Base-by-base conservation (phyloP, 2,113 vertebrate genomes). In the Pardalotus punctatus region DNA sequence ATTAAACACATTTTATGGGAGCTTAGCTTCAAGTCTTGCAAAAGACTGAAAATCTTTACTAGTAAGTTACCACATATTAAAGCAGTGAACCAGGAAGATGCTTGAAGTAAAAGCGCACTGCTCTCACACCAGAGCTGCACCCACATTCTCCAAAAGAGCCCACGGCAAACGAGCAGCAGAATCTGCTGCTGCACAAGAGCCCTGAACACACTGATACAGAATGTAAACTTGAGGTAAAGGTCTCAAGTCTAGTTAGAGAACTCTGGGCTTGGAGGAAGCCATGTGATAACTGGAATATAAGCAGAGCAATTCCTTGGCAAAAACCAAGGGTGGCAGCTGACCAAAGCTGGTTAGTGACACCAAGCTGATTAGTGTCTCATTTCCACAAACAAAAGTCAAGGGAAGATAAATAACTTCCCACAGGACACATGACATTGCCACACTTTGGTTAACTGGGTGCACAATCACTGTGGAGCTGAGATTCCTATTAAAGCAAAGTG, bases 301-400 rank as follows among this genome's bases (percentile, higher is more conserved):
- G 62, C 61, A 84, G 57, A 84, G 66, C 43, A 58, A 87, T 78
- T 90, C 77, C 89, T 31, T 94, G 92, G 90, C 87, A 93, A 93
- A 95, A 92, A 28, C 47, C 86, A 81, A 64, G 65, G n/a, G 54
- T 66, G 80, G 88, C 90, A 93, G 72, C 79, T 90, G 77, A 88
- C 82, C 94, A 94, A 95, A 92, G 85, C 79, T 76, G 81, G 93
- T 87, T 94, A 96, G 81, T 73, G 88, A 96, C 77, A 96, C 86
- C 82, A 81, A 84, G 69, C 79, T 92, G 86, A 79, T 92, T 85
- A 95, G 89, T 14, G 43, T 92, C 93, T 95, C 73, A 33, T n/a
- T 95, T 94, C 80, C 70, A 95, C 80, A 92, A 51, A 89, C 65
- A 92, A 58, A 92, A 87, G 83, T 82, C 90, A 77, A 66, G 47